Percentiles rank a stretch among this genome's conserved stretches.
These are phyloP conservation scores for Mastigias papua DNA, from an alignment of 30 jellyfish, hydroid and myxozoan genomes.

Conservation along the genomic window DNA sequence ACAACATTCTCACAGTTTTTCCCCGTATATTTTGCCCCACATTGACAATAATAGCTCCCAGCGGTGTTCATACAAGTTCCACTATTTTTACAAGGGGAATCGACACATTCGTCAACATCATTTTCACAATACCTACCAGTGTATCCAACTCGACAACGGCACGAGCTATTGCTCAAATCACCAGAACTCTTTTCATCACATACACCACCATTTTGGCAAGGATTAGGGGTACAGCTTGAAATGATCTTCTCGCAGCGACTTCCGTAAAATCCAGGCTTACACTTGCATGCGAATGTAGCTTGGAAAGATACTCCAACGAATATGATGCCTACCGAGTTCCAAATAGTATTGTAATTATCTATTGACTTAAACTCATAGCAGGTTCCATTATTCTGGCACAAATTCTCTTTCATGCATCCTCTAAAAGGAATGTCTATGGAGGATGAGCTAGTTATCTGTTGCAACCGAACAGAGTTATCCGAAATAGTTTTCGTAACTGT, in stretches of 20 bases:
- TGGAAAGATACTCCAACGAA: constrained; percentile 64
- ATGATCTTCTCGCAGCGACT: constrained; percentile 63
- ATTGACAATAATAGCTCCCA: constrained; percentile 63
- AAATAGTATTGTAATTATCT: constrained; percentile 3
- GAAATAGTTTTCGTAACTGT: neutral
- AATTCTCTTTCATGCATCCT: constrained; percentile 18
- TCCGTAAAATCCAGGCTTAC: constrained; percentile 86
- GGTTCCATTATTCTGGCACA: constrained; percentile 50
- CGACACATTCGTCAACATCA: constrained; percentile 75
- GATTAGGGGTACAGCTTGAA: constrained; percentile 72
- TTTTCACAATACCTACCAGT: constrained; percentile 82
- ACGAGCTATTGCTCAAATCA: constrained; percentile 10
- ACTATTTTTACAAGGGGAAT: constrained; percentile 61
- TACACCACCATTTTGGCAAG: constrained; percentile 78
- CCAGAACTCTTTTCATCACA: constrained; percentile 32
- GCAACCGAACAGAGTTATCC: neutral
- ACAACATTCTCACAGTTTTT: constrained; percentile 65
- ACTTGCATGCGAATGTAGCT: constrained; percentile 55
- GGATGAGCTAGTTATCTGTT: constrained; percentile 26
- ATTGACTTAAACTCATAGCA: constrained; percentile 37
- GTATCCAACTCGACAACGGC: constrained; percentile 66
- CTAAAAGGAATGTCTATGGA: constrained; percentile 9
- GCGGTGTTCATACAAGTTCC: constrained; percentile 61
- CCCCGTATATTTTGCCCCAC: constrained; percentile 70
- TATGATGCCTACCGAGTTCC: constrained; percentile 43